Evolutionary conservation across 2,113 vertebrate species (phyloP), one percentile per base, ranked within the genome.

Genomic region (Paramormyrops kingsleyae): DNA sequence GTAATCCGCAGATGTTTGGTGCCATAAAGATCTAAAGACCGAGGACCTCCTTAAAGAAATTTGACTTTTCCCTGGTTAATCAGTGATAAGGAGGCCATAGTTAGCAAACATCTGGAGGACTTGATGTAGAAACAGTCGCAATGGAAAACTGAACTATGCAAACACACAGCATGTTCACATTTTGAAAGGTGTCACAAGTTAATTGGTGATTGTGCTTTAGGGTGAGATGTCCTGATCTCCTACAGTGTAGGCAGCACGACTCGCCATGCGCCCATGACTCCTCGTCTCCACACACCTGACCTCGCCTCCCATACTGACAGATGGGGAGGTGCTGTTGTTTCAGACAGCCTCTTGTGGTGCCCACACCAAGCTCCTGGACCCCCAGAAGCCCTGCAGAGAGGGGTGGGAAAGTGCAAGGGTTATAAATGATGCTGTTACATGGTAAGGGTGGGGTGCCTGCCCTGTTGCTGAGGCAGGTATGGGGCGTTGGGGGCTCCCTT

Each of bases 201-300:
- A 87, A 87, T 87, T 87, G 50, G 49, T 87, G 74, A 80, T 80
- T 80, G 5, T 80, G 35, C 74, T 80, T 80, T 80, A 80, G 74
- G 35, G 31, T 80, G 46, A 47, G 21, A 85, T 46, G 83, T 85
- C 44, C n/a, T 49, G 83, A 90, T 92, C 91, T 92, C 52, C 80
- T 80, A 39, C 74, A 80, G 87, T 92, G 93, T 92, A 95, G 94
- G 91, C 95, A 94, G 93, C 92, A 94, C 94, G 13, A 80, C 15
- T 19, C 15, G 93, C 90, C 93, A 93, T 94, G 94, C 94, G 21
- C 91, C 92, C 62, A 89, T 89, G 87, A 93, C 90, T 90, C 89
- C 85, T 80, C 39, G 35, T 15, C 31, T 15, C 80, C 27, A 49
- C 21, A 24, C 44, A 47, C 24, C 74, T 92, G 93, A n/a, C 15